These are phyloP conservation scores for Monopis laevigella DNA, from an alignment of 2,888 invertebrate genomes.

Conservation along the genomic window DNA sequence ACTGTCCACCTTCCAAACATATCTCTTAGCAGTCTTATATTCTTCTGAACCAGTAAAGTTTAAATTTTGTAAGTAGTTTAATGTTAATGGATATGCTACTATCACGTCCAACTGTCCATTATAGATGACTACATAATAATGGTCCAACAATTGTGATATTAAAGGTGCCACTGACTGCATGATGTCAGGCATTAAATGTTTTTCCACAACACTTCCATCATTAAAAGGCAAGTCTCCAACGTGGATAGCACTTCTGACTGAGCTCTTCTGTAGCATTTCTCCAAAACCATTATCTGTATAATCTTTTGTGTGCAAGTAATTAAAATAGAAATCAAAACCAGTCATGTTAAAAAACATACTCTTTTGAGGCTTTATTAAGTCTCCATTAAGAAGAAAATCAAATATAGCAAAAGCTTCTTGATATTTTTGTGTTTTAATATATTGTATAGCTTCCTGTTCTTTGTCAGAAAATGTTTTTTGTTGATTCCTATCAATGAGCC, in stretches of 20 bases:
- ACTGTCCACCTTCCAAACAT: slow-evolving; percentile 74
- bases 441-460: slow-evolving; percentile 65
- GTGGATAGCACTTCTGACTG: slow-evolving; percentile 79
- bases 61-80: slow-evolving; percentile 78
- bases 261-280: slow-evolving; percentile 69
- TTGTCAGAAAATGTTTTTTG: slow-evolving; percentile 66
- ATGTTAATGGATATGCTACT: slow-evolving; percentile 86
- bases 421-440: slow-evolving; percentile 73
- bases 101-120: slow-evolving; percentile 93
- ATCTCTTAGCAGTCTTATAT: slow-evolving; percentile 73
- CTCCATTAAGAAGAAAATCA: slow-evolving; percentile 76
- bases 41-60: slow-evolving; percentile 72
- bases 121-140: slow-evolving; percentile 81
- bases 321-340: slow-evolving; percentile 80
- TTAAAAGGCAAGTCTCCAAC: slow-evolving; percentile 83
- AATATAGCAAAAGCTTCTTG: slow-evolving; percentile 76
- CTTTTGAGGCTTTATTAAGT: slow-evolving; percentile 56
- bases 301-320: slow-evolving; percentile 73
- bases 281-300: slow-evolving; percentile 60
- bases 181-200: slow-evolving; percentile 76
- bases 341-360: slow-evolving; percentile 78
- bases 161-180: slow-evolving; percentile 83
- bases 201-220: slow-evolving; percentile 72
- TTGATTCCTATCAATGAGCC: slow-evolving; percentile 73
- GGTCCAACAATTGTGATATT: slow-evolving; percentile 72